A percentile compares a stretch with the other conserved stretches of the same genome.
These are phyloP conservation scores for Apamea crenata DNA, from an alignment of 2,888 invertebrate genomes.

Conservation along the genomic window DNA sequence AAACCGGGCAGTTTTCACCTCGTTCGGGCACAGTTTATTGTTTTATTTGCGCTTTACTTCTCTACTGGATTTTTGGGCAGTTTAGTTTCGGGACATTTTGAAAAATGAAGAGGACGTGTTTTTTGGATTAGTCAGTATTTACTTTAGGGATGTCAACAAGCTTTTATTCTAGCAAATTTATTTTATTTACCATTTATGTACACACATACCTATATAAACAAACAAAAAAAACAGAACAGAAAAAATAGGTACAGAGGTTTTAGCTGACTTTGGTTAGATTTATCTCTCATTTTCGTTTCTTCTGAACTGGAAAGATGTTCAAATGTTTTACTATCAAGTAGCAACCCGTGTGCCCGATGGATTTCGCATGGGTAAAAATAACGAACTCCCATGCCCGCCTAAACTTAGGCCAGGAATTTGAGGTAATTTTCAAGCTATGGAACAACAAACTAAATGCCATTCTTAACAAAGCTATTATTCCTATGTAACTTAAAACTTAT, in stretches of 20 bases:
- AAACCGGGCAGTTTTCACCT: constrained; percentile 88
- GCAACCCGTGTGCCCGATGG: neutral
- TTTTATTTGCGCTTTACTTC: constrained; percentile 78
- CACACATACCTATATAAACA: too few relatives aligned
- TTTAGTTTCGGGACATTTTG: constrained; percentile 61
- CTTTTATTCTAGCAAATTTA: neutral
- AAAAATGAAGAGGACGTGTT: constrained; percentile 57
- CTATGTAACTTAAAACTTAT: too few relatives aligned
- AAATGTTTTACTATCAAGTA: neutral
- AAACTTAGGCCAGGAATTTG: neutral
- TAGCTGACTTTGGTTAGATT: neutral
- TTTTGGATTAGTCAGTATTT: constrained; percentile 55
- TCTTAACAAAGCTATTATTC: too few relatives aligned
- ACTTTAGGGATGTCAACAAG: constrained; percentile 23
- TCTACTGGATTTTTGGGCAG: constrained; percentile 61
- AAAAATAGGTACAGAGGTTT: too few relatives aligned
- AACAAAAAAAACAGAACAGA: too few relatives aligned
- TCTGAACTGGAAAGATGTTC: neutral
- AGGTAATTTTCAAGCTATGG: neutral
- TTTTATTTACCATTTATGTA: too few relatives aligned
- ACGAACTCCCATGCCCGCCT: neutral
- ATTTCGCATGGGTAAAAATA: neutral
- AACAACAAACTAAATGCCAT: neutral
- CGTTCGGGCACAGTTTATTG: constrained; percentile 84
- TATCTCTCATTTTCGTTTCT: neutral